Percentiles rank a stretch among this genome's conserved stretches.
phyloP scores from a whole-genome alignment of 2,797 vertebrate genomes.

The Acrocephalus scirpaceus region DNA sequence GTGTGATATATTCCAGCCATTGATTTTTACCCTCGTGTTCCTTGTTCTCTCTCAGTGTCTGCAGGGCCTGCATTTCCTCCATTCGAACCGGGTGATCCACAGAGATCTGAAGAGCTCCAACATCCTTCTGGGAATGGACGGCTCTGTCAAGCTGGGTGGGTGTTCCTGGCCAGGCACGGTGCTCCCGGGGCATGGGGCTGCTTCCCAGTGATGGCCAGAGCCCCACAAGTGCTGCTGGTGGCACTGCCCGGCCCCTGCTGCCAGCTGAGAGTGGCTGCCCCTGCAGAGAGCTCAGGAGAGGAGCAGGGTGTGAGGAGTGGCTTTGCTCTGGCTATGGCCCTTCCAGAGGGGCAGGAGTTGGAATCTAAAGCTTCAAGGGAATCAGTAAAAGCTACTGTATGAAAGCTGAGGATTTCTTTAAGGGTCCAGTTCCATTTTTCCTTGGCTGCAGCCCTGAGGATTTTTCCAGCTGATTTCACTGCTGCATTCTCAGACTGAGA shows the following conservation, averaged over 20 bases:
- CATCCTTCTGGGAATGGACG: neutral
- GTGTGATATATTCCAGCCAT: neutral
- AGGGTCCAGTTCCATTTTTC: neutral
- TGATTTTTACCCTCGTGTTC: neutral
- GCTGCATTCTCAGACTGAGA: neutral
- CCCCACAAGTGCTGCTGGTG: neutral
- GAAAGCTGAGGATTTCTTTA: neutral
- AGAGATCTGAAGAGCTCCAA: neutral
- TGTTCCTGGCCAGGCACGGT: conserved; percentile 23
- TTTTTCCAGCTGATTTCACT: neutral
- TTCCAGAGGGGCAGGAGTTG: neutral
- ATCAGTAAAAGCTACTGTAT: neutral
- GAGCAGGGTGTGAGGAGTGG: neutral
- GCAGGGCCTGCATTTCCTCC: neutral
- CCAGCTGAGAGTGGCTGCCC: neutral
- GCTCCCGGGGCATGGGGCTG: neutral
- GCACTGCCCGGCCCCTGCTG: neutral
- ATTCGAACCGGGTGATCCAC: neutral
- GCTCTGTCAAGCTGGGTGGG: conserved; percentile 34
- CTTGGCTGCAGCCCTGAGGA: neutral
- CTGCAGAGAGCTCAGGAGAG: neutral
- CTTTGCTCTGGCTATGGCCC: neutral
- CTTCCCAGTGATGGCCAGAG: neutral
- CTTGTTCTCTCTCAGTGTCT: neutral
- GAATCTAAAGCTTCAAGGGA: neutral